Base-by-base conservation (phyloP, 2,797 vertebrate species). In the Syngnathus acus region DNA sequence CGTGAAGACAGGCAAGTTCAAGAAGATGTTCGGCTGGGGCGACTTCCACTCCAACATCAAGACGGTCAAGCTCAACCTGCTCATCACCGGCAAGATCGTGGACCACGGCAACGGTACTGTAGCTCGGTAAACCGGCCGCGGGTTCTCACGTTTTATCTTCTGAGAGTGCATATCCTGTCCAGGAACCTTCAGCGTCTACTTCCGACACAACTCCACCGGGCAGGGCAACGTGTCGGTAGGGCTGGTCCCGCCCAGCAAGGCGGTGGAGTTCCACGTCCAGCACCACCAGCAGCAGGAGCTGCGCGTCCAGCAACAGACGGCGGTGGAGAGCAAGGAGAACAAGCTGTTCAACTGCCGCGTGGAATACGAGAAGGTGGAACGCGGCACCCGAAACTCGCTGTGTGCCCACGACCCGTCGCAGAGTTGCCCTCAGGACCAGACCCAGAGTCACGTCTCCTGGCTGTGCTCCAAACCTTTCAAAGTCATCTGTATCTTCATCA, bases 21-120 rank as follows among this genome's bases (percentile, higher is more conserved):
- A 98, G 93, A 99, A 99, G 92, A 98, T 98, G 97, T 99, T 99
- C 68, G 97, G 96, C 66, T 98, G 97, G 97, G 97, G 97, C 0
- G 96, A 98, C 89, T 99, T 99, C 87, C 95, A 99, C 81, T 98
- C 95, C 77, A 99, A 96, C 84, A 95, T 98, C 89, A 98, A 95
- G 89, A 97, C 97, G 16, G 92, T 96, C 75, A 97, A 95, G 84
- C 87, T 99, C 70, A 97, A 98, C 85, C 92, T 99, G 21, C 93
- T 98, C 84, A 97, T 99, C 87, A 97, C 95, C 0, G 96, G 97
- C 13, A 99, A 99, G 89, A 98, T 99, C 4, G 96, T 98, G 75
- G 97, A 98, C 85, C 96, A 98, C 0, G 97, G 96, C 67, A 98
- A 99, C 60, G 97, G 97, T 57, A 57, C 50, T 9, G 19, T 51